Conservation (phyloP, 1,140 invertebrate species). For the Wiebesia pumilae region DNA sequence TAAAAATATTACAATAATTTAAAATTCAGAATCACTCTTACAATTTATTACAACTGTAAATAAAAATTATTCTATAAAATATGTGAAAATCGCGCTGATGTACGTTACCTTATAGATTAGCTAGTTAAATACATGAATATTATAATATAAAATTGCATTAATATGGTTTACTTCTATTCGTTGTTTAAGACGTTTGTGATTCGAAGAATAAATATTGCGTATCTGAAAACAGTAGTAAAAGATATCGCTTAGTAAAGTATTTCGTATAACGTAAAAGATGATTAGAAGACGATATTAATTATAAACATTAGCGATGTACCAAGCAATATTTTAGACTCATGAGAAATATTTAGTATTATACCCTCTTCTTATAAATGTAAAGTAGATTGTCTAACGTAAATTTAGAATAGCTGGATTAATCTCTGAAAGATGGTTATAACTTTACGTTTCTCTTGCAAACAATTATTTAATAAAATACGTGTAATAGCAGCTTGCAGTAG, state of each 20-base stretch:
- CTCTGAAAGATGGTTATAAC: not conserved
- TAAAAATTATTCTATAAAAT: too few relatives aligned
- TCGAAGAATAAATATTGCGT: too few relatives aligned
- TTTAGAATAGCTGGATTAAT: not conserved
- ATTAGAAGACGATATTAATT: not conserved
- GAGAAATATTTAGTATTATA: not conserved
- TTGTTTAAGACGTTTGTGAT: too few relatives aligned
- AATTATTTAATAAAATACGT: slow-evolving; percentile 8
- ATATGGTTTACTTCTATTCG: too few relatives aligned
- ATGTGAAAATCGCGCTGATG: too few relatives aligned
- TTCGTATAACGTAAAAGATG: not conserved
- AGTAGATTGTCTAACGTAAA: not conserved
- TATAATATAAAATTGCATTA: too few relatives aligned
- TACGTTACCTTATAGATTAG: too few relatives aligned
- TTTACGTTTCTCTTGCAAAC: not conserved
- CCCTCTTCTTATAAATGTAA: not conserved
- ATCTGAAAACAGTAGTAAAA: not conserved
- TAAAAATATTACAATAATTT: too few relatives aligned
- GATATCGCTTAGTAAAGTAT: not conserved
- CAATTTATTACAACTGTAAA: too few relatives aligned
- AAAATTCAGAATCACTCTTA: too few relatives aligned
- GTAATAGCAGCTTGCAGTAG: not conserved
- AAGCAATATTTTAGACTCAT: not conserved
- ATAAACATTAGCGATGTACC: not conserved
- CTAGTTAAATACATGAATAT: too few relatives aligned